Base-by-base conservation (phyloP, 2,888 invertebrate species). In the Eustalomyia histrio region DNA sequence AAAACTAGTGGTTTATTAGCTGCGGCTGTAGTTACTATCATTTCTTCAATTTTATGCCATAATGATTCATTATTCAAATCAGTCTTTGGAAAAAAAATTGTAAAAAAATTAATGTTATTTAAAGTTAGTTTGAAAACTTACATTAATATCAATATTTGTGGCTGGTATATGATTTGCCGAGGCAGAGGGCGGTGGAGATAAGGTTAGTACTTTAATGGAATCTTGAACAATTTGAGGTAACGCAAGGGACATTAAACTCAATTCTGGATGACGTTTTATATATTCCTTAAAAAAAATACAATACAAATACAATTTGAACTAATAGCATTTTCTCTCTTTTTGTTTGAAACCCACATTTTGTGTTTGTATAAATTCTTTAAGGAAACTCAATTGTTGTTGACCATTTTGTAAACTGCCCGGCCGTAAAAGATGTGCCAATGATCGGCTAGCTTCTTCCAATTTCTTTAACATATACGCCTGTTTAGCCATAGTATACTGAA, bases 401-500 rank as follows among this genome's bases (percentile, higher is more conserved):
- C 94, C 92, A 78, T 94, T 93, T 89, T 96, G 96, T 83, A 93
- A 92, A 86, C 94, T 94, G 50, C 93, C 92, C 17, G 94, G 94
- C 65, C 93, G 93, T 60, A 97, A 91, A 82, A 98, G 92, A 86
- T 94, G 95, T 76, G 95, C 94, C 89, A 97, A 95, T 81, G 97
- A 95, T 84, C 93, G 91, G 84, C 94, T 93, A 63, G 96, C 93
- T 85, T 95, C 94, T 83, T 93, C 92, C 35, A 94, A 90, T 86
- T 93, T 93, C 87, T 95, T 95, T 85, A 98, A 92, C 88, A 95
- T 94, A 86, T 95, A 94, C 39, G 97, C 97, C 89, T 97, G 95
- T 84, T 97, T 94, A 1, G 97, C 98, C 87, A 98, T 95, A 7
- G 97, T 97, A 90, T 96, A 97, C 91, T 97, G 95, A 87, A 99